A percentile compares a stretch with the other conserved stretches of the same genome.
Conservation (phyloP, 1,140 invertebrate species). For the Drosophila paulistorum region DNA sequence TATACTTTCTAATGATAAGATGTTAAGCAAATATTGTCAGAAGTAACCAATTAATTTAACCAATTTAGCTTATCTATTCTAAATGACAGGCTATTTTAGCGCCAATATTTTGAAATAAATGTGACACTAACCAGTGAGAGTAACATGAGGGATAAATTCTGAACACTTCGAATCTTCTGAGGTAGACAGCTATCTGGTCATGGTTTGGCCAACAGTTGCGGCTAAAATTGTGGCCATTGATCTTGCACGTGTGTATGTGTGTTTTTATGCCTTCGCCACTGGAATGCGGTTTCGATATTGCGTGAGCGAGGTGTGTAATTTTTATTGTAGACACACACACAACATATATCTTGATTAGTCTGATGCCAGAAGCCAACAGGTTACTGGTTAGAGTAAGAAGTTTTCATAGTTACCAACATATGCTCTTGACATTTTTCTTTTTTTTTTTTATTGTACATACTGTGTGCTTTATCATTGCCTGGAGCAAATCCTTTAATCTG, state of each 20-base stretch:
- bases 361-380: background rate
- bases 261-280: background rate
- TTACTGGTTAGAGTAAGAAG: background rate
- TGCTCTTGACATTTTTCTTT: conserved; percentile 25
- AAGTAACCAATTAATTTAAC: no score
- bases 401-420: background rate
- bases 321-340: conserved; percentile 34
- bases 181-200: conserved; percentile 26
- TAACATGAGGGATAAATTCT: conserved; percentile 23
- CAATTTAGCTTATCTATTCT: no score
- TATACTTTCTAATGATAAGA: no score
- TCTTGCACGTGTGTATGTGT: conserved; percentile 31
- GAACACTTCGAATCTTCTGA: conserved; percentile 22
- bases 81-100: no score
- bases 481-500: conserved; percentile 71
- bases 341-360: conserved; percentile 16
- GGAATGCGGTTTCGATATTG: conserved; percentile 29
- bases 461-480: conserved; percentile 31
- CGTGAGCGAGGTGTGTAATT: conserved; percentile 67
- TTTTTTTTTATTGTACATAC: conserved; percentile 14
- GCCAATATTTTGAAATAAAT: no score
- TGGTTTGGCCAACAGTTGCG: conserved; percentile 52
- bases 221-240: conserved; percentile 55
- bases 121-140: background rate
- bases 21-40: no score